Evolutionary conservation across 2,113 vertebrate genomes (phyloP), one percentile per base, ranked within the genome.

Genomic region (Potamarius usumacintae): DNA sequence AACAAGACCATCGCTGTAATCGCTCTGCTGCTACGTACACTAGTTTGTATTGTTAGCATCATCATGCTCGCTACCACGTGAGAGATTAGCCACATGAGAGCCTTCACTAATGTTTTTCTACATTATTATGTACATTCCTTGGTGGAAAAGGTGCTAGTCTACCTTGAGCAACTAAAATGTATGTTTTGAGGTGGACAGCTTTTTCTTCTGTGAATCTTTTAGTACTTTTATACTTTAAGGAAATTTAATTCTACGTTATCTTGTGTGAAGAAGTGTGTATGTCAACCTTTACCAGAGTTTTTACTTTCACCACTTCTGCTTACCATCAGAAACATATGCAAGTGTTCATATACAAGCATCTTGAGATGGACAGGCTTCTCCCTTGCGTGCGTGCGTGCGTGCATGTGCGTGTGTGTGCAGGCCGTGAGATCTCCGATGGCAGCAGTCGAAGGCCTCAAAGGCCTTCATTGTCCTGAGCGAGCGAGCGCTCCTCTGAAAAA

Each of bases 391-490:
- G 72, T 93, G 90, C 92, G 82, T 22, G 9, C n/a, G 7, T 65
- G n/a, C 52, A 8, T 65, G 63, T n/a, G 63, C 1, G 22, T 12
- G 15, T 12, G 62, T 7, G 89, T 83, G 74, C 83, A 42, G 82
- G 76, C 86, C 79, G 84, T 20, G 81, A 89, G 90, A 81, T 90
- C 88, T 87, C 11, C 81, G 67, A 85, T 63, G 57, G 82, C 52
- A 81, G 82, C 77, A 76, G 30, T 83, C 12, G 60, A 65, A 50
- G 17, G 42, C 25, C 80, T 91, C 79, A 94, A 93, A 93, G 92
- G 89, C 76, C 53, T 77, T 69, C 89, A 90, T 94, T 94, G 93
- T 94, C 79, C 77, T 82, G 30, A 86, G 86, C 55, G 52, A 60
- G 20, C 58, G 55, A 88, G 7, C 6, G 15, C 74, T 81, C 27